Evolutionary conservation across 2,888 invertebrate species (phyloP), one percentile per base, ranked within the genome.

Genomic region (Agrilus mali): DNA sequence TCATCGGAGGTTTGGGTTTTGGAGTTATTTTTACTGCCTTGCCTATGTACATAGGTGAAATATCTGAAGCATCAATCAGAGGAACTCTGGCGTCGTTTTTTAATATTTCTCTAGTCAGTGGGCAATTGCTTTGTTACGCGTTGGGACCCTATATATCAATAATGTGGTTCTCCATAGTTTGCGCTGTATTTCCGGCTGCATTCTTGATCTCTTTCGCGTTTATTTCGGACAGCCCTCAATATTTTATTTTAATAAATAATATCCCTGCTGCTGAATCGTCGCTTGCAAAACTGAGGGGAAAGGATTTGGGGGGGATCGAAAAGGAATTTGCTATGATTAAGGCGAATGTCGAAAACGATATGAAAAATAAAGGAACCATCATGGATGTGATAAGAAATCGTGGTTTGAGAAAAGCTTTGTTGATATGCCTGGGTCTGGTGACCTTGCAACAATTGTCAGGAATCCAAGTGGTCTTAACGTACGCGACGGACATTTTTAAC

Each of bases 21-120:
- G 82, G 84, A 0, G 75, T 80, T 57, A 67, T 78, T 12, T 83
- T 81, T 66, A 78, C 82, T 0, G 75, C 81, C 2, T 75, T 80
- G 1, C 88, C 90, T 0, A 83, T 89, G 75, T 92, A 90, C 65
- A 77, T 87, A 46, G 86, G 86, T 34, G 92, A 92, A 66, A 85
- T 88, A 33, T 77, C 88, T 5, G 81, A 86, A 70, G 78, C 80
- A 43, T 79, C 81, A 22, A 76, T 80, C 13, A 72, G 93, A 46
- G 89, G 88, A 0, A 77, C 82, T 0, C 67, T 88, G 0, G 87
- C 87, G 3, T 82, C 87, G 0, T 45, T 46, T 12, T 43, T 44
- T 10, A 84, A 85, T 55, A 69, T 80, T 37, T 85, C 84, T 66
- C 78, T 86, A 48, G 68, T 68, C 1, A 43, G 77, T 2, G 87